Evolutionary conservation across 2,113 vertebrate genomes (phyloP).

Genomic region (Menura novaehollandiae): DNA sequence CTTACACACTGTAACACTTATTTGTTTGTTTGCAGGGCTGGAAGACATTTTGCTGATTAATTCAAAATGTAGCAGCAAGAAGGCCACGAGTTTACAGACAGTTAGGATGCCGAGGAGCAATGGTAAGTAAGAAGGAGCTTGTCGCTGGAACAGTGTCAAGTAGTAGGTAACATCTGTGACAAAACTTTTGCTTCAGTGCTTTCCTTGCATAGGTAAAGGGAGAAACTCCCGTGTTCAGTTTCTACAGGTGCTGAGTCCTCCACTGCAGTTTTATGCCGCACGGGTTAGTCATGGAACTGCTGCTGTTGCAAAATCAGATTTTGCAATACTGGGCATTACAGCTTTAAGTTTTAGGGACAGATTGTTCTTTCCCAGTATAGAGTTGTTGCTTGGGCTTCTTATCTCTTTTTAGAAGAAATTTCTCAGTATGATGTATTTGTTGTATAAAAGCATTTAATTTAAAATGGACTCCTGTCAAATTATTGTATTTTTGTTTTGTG

Average conservation of each 20-base stretch:
- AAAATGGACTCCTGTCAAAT: background rate
- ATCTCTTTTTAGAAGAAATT: background rate
- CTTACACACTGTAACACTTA: background rate
- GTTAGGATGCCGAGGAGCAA: conserved; percentile 80
- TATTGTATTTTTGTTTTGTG: background rate
- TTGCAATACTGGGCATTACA: accelerated
- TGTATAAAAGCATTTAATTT: background rate
- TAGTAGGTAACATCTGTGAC: background rate
- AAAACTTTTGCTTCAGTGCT: background rate
- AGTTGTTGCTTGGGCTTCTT: background rate
- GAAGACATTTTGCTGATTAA: conserved; percentile 81
- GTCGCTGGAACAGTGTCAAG: no score
- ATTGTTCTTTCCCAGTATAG: background rate
- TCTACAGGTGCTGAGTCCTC: background rate
- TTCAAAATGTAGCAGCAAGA: conserved; percentile 60
- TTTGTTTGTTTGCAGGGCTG: conserved; percentile 73
- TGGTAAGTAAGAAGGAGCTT: conserved; percentile 70
- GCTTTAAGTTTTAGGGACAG: background rate
- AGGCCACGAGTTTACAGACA: conserved; percentile 71
- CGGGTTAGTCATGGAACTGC: background rate
- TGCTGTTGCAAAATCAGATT: background rate
- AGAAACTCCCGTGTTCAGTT: background rate
- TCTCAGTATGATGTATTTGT: background rate
- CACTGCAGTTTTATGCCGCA: accelerated
- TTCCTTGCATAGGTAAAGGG: background rate